A percentile compares a stretch with the other conserved stretches of the same genome.
Evolutionary conservation across 2,797 vertebrate genomes (phyloP).

Genomic region (Harpagifer antarcticus): DNA sequence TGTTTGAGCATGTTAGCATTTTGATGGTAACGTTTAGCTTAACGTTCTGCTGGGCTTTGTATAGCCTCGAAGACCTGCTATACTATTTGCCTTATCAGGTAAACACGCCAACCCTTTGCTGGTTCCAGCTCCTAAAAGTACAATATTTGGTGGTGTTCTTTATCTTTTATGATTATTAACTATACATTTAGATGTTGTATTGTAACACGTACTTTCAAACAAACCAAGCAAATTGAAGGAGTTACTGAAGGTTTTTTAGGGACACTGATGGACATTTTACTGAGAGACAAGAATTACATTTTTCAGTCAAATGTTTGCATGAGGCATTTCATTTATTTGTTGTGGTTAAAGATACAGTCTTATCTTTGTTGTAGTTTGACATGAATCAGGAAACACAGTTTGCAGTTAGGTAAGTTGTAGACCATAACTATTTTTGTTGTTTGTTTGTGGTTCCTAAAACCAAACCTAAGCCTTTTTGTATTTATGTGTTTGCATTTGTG

Average conservation of each 20-base stretch:
- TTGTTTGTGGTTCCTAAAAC: conserved; percentile 7
- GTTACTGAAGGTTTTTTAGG: not conserved
- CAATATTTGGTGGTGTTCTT: too few species aligned
- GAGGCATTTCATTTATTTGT: not conserved
- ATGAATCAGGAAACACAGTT: not conserved
- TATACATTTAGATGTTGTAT: not conserved
- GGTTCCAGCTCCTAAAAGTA: not conserved
- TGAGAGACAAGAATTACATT: not conserved
- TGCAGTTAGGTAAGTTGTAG: not conserved
- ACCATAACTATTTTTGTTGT: not conserved
- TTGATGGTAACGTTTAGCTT: too few species aligned
- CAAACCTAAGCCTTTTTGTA: not conserved
- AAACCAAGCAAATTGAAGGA: not conserved
- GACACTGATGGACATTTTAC: not conserved
- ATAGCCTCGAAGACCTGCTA: too few species aligned
- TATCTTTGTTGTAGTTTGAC: not conserved
- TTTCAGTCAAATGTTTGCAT: not conserved
- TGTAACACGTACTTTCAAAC: not conserved
- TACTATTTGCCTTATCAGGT: too few species aligned
- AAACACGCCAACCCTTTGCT: not conserved
- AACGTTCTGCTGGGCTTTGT: too few species aligned
- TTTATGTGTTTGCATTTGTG: conserved; percentile 1
- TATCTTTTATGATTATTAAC: too few species aligned
- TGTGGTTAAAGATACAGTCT: not conserved
- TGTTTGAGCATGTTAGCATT: too few species aligned